A percentile compares a stretch with the other conserved stretches of the same genome.
Evolutionary conservation across 2,797 vertebrate genomes (phyloP).

Genomic region (Oreortyx pictus): DNA sequence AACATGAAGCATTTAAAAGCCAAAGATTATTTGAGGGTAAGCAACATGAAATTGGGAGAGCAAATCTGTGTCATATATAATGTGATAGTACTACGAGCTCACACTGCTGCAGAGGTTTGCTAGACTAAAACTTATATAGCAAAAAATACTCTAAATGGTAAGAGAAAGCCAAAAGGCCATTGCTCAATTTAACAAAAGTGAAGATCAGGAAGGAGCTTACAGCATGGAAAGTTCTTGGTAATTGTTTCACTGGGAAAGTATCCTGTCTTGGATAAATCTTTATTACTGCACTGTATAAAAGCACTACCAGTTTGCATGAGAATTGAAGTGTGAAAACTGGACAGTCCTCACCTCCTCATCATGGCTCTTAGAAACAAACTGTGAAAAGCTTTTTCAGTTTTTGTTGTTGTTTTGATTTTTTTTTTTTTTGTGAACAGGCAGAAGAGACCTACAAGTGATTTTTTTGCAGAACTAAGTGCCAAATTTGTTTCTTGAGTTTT

Average conservation of each 20-base stretch:
- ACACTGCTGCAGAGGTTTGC: background rate
- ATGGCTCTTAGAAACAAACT: background rate
- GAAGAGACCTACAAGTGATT: background rate
- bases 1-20: background rate
- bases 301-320: background rate
- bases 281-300: background rate
- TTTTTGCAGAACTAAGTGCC: background rate
- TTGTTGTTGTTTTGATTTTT: background rate
- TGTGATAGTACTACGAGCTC: background rate
- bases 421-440: background rate
- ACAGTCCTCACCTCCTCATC: background rate
- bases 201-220: background rate
- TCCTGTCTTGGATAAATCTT: background rate
- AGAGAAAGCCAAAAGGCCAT: background rate
- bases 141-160: background rate
- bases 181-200: background rate
- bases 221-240: background rate
- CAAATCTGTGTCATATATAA: background rate
- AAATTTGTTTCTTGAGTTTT: background rate
- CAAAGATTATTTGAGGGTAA: constrained; percentile 16
- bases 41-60: background rate
- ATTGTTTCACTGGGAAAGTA: background rate
- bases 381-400: background rate
- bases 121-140: background rate
- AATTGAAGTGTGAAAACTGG: background rate